phyloP scores from a whole-genome alignment of 2,113 vertebrate species.

The zebrafish (Danio rerio) region GRCz12tu NC_133191.1:29531001-29531500 shows the following conservation, averaged over 20 bases:
- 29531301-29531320: constrained; percentile 83
- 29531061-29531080: constrained; percentile 91
- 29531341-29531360: constrained; percentile 88
- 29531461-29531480: neutral
- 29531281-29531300: constrained; percentile 79
- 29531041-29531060: constrained; percentile 91
- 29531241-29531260: constrained; percentile 78
- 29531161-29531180: neutral
- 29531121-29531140: constrained; percentile 86
- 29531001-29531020: constrained; percentile 83
- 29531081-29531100: constrained; percentile 91
- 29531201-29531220: neutral
- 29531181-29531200: neutral
- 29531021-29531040: constrained; percentile 91
- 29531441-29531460: constrained; percentile 28
- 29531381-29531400: constrained; percentile 10
- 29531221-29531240: constrained; percentile 32
- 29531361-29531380: constrained; percentile 89
- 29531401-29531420: neutral
- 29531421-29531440: constrained; percentile 28
- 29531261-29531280: constrained; percentile 87
- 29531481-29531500: constrained; percentile 74
- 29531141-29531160: constrained; percentile 73
- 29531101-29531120: constrained; percentile 92
- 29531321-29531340: constrained; percentile 89